A percentile compares a stretch with the other conserved stretches of the same genome.
phyloP scores from a whole-genome alignment of 2,797 vertebrate species.

The Leptatherina wallacei region DNA sequence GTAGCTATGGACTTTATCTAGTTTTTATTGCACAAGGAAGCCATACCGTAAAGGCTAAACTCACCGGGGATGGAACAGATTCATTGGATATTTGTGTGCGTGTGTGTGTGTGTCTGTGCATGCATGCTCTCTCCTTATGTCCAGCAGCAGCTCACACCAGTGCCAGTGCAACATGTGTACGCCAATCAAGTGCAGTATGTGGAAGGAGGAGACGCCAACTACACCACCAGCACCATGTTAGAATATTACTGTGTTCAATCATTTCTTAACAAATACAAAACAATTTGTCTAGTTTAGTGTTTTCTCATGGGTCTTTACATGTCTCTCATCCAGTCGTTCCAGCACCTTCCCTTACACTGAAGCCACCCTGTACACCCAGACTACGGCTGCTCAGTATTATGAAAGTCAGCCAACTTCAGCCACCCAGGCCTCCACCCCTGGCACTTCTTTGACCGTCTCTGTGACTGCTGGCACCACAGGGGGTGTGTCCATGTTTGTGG shows the following conservation, averaged over 20 bases:
- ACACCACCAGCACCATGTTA: slow-evolving; percentile 93
- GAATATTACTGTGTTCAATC: slow-evolving; percentile 45
- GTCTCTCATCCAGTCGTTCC: slow-evolving; percentile 84
- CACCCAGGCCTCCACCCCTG: slow-evolving; percentile 87
- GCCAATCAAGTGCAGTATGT: slow-evolving; percentile 95
- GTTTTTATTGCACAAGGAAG: not conserved
- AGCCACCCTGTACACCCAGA: slow-evolving; percentile 89
- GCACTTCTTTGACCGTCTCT: slow-evolving; percentile 87
- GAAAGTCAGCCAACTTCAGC: slow-evolving; percentile 85
- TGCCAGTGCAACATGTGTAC: slow-evolving; percentile 92
- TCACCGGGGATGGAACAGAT: slow-evolving; percentile 1
- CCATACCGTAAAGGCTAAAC: not conserved
- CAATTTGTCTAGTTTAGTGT: not conserved
- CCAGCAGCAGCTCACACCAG: slow-evolving; percentile 90
- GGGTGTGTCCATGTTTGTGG: slow-evolving; percentile 92
- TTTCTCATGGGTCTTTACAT: slow-evolving; percentile 34
- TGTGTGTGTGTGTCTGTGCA: slow-evolving; percentile 21
- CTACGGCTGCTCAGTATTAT: slow-evolving; percentile 87
- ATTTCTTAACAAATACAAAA: slow-evolving; percentile 5
- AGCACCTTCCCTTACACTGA: slow-evolving; percentile 90
- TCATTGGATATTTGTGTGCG: slow-evolving; percentile 17
- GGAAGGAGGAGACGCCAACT: slow-evolving; percentile 89
- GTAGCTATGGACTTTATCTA: slow-evolving; percentile 3
- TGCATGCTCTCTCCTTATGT: slow-evolving; percentile 52
- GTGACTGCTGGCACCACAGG: slow-evolving; percentile 81